Evolutionary conservation across 2,113 vertebrate genomes (phyloP).

Genomic region (Scytalopus superciliaris): DNA sequence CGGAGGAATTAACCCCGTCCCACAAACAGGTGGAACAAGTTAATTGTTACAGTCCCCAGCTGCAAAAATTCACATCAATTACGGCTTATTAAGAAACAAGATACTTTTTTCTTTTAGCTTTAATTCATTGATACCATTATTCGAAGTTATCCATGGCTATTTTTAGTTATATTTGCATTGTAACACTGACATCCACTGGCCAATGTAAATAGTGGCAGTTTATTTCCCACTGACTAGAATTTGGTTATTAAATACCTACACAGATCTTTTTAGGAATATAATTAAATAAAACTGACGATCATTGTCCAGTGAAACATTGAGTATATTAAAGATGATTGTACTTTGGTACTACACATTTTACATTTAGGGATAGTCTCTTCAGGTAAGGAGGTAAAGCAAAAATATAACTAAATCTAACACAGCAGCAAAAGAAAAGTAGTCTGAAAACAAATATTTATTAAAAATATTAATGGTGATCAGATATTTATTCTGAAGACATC

Average conservation of each 20-base stretch:
- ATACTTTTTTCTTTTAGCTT: not conserved
- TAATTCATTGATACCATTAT: not conserved
- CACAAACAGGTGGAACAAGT: rapidly evolving
- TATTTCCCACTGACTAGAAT: not conserved
- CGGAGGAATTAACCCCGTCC: not conserved
- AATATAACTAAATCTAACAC: not conserved
- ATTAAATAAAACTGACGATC: not conserved
- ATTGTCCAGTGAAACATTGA: not conserved
- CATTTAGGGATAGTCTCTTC: not conserved
- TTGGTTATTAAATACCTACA: not conserved
- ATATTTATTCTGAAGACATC: not conserved
- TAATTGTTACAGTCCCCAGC: not conserved
- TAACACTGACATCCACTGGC: slow-evolving; percentile 53
- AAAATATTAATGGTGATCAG: not conserved
- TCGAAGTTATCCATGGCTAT: not conserved
- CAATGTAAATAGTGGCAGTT: not conserved
- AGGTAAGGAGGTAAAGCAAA: not conserved
- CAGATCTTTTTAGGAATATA: not conserved
- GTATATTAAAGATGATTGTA: not conserved
- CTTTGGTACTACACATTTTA: not conserved
- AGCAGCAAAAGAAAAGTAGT: not conserved
- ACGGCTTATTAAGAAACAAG: not conserved
- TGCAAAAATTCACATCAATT: not conserved
- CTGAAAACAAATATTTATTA: not conserved
- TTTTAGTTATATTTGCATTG: not conserved